Evolutionary conservation across 2,797 vertebrate species (phyloP), one percentile per base, ranked within the genome.

Genomic region (Selene dorsalis): DNA sequence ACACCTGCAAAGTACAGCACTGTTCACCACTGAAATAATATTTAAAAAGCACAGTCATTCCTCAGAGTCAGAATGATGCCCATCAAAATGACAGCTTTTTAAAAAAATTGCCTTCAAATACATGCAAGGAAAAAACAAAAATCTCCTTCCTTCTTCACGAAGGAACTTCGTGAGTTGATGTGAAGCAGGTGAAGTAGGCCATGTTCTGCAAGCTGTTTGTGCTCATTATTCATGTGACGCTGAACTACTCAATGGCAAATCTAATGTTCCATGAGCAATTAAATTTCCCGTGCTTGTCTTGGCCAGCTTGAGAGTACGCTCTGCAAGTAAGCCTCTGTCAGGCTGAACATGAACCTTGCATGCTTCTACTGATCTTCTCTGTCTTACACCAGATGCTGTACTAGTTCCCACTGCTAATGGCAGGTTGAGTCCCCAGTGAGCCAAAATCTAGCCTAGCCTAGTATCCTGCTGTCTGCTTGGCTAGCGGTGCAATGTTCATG

Each of bases 1-100:
- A 91, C 75, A 87, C 79, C 89, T 84, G 76, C 80, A 79, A 93
- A 93, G 87, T 89, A 89, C 86, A 91, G 82, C 56, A 83, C 79
- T 86, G 85, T 83, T 87, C 80, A 87, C 55, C 65, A 57, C 50
- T 79, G 71, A 81, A 64, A 75, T 28, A 65, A 45, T 63, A 83
- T 87, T 86, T 84, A 73, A 77, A 82, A 93, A 90, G 91, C 91
- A 91, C 89, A 92, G 88, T 76, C 17, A 75, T 62, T 84, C 55
- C 68, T 84, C 55, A 64, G 50, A 76, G 77, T 84, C 63, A 82
- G 80, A 90, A 87, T 75, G 41, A 85, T 71, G 74, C 62, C 73
- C 53, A 69, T 81, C 67, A 73, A 87, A 82, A 77, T 77, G 41
- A 63, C 58, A 76, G 53, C 14, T 73, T 76, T 56, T 74, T 22